phyloP scores from a whole-genome alignment of 2,113 vertebrate genomes.

The Ameiurus melas region DNA sequence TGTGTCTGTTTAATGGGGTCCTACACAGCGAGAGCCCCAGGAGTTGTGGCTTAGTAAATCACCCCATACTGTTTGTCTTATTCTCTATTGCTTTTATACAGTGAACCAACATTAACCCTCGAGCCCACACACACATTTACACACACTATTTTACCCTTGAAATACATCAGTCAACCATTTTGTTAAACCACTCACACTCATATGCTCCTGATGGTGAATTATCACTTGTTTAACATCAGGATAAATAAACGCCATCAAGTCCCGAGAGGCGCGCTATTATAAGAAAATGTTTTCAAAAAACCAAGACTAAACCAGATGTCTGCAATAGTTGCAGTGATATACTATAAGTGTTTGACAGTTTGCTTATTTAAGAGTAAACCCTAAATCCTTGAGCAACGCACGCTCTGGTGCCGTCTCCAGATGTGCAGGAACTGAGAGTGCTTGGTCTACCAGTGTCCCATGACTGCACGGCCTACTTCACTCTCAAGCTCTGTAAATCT shows the following conservation, averaged over 20 bases:
- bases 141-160: not conserved
- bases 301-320: slow-evolving; percentile 61
- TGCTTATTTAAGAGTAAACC: slow-evolving; percentile 70
- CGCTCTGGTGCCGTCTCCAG: slow-evolving; percentile 29
- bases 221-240: slow-evolving; percentile 15
- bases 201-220: not conserved
- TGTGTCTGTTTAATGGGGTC: not conserved
- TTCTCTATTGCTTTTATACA: slow-evolving; percentile 23
- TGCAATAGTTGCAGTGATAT: slow-evolving; percentile 66
- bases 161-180: not conserved
- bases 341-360: slow-evolving; percentile 60
- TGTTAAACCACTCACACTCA: slow-evolving; percentile 23
- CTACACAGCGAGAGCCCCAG: not conserved
- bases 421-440: slow-evolving; percentile 41
- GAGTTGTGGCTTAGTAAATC: slow-evolving; percentile 17
- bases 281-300: not conserved
- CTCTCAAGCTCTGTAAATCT: slow-evolving; percentile 11
- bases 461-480: slow-evolving; percentile 32
- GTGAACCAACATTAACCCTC: slow-evolving; percentile 33
- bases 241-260: slow-evolving; percentile 23
- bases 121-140: slow-evolving; percentile 49
- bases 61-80: slow-evolving; percentile 29
- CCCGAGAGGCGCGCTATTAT: not conserved
- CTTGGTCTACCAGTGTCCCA: slow-evolving; percentile 33
- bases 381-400: slow-evolving; percentile 62